phyloP scores from a whole-genome alignment of 2,113 vertebrate species.

The Turnix velox region DNA sequence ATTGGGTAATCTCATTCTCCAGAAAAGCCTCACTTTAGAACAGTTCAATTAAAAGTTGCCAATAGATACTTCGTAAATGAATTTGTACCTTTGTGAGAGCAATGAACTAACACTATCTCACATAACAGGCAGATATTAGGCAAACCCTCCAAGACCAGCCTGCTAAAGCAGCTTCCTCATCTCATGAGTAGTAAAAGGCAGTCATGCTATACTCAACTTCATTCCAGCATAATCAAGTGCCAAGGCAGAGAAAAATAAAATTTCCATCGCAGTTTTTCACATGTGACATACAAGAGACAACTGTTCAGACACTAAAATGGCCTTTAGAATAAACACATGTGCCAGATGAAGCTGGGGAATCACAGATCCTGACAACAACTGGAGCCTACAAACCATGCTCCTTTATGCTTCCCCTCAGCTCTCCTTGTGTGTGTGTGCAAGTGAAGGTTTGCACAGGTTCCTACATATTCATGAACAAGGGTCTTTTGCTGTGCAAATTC shows the following conservation, averaged over 20 bases:
- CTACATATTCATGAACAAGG: background rate
- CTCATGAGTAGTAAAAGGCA: background rate
- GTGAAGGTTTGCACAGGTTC: background rate
- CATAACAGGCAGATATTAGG: background rate
- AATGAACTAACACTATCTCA: background rate
- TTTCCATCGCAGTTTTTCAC: background rate
- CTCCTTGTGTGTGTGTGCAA: background rate
- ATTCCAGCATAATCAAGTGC: background rate
- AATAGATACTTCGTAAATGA: background rate
- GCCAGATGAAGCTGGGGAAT: background rate
- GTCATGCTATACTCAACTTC: background rate
- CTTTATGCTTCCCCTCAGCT: background rate
- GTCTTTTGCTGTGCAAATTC: background rate
- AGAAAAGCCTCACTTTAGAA: background rate
- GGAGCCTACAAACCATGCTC: fast-evolving
- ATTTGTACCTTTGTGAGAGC: background rate
- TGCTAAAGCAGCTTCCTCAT: background rate
- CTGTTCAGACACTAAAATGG: background rate
- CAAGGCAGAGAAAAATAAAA: background rate
- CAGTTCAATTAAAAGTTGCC: background rate
- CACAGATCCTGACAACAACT: background rate
- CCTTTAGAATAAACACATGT: background rate
- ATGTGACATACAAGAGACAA: background rate
- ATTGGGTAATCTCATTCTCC: background rate
- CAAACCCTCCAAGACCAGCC: background rate